Percentiles rank a stretch among this genome's conserved stretches.
Conservation (phyloP, 1,140 invertebrate genomes). For the Leptestheria dahalacensis region DNA sequence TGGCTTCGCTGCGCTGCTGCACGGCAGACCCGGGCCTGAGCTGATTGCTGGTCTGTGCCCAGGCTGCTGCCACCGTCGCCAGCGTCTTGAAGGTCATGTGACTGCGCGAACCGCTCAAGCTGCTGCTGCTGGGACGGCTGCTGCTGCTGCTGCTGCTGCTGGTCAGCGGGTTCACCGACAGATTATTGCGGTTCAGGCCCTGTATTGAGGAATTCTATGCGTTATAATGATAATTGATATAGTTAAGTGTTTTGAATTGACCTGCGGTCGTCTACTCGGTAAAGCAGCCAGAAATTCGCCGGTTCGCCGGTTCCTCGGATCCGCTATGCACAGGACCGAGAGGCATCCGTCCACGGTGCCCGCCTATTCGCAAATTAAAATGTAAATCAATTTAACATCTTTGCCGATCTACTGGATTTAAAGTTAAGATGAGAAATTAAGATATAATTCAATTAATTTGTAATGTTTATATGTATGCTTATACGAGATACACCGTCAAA, state of each 20-base stretch:
- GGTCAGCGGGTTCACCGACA: too few species aligned
- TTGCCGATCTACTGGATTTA: too few species aligned
- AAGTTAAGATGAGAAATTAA: too few species aligned
- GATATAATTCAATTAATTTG: not conserved
- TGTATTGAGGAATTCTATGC: too few species aligned
- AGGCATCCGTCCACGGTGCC: slow-evolving; percentile 88
- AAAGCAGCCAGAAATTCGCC: slow-evolving; percentile 45
- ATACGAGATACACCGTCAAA: not conserved
- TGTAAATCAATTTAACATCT: not conserved
- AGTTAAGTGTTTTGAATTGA: too few species aligned
- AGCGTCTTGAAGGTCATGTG: slow-evolving; percentile 1
- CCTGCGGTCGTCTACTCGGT: slow-evolving; percentile 27
- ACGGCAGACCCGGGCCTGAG: not conserved
- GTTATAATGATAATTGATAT: too few species aligned
- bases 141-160: not conserved
- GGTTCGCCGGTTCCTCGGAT: slow-evolving; percentile 48
- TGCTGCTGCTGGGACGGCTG: not conserved
- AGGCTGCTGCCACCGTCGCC: slow-evolving; percentile 12
- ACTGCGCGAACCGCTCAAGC: not conserved
- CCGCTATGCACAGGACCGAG: slow-evolving; percentile 76
- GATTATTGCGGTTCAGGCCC: too few species aligned
- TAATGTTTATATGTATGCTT: not conserved
- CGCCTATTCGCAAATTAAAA: not conserved
- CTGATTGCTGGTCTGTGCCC: slow-evolving; percentile 4
- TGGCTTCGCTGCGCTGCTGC: not conserved